Conservation (phyloP, 2,888 invertebrate genomes). For the Eupithecia centaureata region DNA sequence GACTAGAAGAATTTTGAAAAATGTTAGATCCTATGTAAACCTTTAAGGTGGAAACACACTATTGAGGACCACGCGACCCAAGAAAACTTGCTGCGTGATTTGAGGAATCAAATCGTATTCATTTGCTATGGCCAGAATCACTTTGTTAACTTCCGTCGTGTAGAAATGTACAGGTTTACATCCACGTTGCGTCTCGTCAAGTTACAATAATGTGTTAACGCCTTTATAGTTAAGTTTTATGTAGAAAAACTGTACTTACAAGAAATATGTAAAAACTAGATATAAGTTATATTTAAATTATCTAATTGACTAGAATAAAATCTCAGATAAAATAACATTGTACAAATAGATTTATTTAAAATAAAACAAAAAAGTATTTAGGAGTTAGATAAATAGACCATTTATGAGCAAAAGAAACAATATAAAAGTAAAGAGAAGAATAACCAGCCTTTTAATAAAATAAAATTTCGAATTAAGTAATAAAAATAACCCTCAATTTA, state of each 20-base stretch:
- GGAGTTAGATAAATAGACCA: not conserved
- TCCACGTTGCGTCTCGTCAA: no score
- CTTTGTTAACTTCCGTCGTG: no score
- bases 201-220: no score
- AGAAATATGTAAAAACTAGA: not conserved
- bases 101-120: no score
- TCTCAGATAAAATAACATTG: not conserved
- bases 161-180: no score
- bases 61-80: no score
- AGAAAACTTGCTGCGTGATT: no score
- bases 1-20: not conserved
- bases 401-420: conserved; percentile 1
- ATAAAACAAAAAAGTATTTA: not conserved
- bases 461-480: conserved; percentile 41
- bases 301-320: conserved; percentile 3
- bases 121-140: no score
- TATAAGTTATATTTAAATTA: not conserved
- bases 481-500: conserved; percentile 17
- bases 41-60: no score
- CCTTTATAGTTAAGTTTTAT: no score
- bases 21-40: not conserved
- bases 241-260: not conserved
- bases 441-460: conserved; percentile 57
- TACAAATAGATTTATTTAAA: not conserved
- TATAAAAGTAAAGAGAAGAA: not conserved